These are phyloP conservation scores for Anser brachyrhynchus DNA, from an alignment of 2,113 vertebrate species.

Conservation along the genomic window DNA sequence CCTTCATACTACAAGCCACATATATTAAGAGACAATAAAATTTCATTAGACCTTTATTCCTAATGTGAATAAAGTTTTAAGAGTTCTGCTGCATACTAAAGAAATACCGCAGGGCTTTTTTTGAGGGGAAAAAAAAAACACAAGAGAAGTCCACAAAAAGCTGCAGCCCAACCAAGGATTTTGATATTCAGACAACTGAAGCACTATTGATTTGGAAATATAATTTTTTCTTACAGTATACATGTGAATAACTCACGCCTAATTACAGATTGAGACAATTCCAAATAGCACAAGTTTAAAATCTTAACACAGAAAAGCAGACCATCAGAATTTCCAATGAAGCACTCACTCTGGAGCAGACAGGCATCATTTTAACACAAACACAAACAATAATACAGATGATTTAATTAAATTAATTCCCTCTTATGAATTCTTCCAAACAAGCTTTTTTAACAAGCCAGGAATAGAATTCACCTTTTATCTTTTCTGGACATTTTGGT, in stretches of 20 bases:
- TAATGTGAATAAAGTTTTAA: not conserved
- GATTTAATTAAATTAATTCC: not conserved
- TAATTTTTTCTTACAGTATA: not conserved
- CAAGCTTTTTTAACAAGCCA: not conserved
- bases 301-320: not conserved
- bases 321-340: not conserved
- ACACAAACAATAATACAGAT: not conserved
- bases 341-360: slow-evolving; percentile 8
- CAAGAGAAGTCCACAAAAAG: not conserved
- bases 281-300: slow-evolving; percentile 25
- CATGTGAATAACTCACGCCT: not conserved
- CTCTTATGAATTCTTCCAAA: not conserved
- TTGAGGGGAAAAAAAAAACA: not conserved
- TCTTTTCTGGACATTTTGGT: not conserved
- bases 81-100: not conserved
- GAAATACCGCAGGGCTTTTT: not conserved
- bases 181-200: not conserved
- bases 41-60: slow-evolving; percentile 12
- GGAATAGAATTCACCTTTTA: not conserved
- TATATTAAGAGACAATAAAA: not conserved
- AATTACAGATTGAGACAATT: slow-evolving; percentile 1
- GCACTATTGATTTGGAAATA: not conserved
- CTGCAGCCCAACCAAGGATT: not conserved
- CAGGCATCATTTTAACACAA: not conserved
- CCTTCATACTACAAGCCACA: not conserved